Evolutionary conservation across 2,113 vertebrate species (phyloP).

Genomic region (Hemibagrus wyckioides): DNA sequence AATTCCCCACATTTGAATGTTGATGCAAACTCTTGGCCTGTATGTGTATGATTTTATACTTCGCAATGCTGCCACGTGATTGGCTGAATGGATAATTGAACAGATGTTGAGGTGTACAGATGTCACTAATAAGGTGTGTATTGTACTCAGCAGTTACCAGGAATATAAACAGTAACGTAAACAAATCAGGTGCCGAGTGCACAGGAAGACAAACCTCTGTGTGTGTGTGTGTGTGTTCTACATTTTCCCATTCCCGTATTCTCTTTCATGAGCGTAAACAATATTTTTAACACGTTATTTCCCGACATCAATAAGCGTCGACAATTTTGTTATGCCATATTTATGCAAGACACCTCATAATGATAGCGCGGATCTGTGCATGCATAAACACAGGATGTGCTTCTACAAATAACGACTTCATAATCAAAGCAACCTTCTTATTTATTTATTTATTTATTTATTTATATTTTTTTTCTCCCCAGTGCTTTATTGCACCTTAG

Average conservation of each 20-base stretch:
- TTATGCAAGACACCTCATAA: slow-evolving; percentile 31
- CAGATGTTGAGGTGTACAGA: not conserved
- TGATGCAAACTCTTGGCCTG: not conserved
- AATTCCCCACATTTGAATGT: not conserved
- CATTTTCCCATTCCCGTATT: slow-evolving; percentile 8
- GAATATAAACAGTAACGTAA: not conserved
- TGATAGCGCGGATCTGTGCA: not conserved
- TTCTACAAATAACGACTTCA: slow-evolving; percentile 23
- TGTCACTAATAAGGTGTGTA: not conserved
- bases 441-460: slow-evolving; percentile 6
- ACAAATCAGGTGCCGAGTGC: not conserved
- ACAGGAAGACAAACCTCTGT: not conserved
- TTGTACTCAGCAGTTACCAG: not conserved
- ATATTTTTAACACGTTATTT: slow-evolving; percentile 11
- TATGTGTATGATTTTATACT: not conserved
- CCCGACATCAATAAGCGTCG: slow-evolving; percentile 2
- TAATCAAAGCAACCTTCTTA: slow-evolving; percentile 35
- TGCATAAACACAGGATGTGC: slow-evolving; percentile 5
- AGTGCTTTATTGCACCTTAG: slow-evolving; percentile 41
- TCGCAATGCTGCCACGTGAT: not conserved
- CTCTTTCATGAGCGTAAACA: slow-evolving; percentile 13
- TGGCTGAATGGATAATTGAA: not conserved
- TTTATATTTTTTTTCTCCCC: not conserved
- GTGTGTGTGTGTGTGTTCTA: slow-evolving; percentile 1
- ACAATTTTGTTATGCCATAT: not conserved